Base-by-base conservation (phyloP, 2,888 invertebrate species). In the Dysmachus trigonus region DNA sequence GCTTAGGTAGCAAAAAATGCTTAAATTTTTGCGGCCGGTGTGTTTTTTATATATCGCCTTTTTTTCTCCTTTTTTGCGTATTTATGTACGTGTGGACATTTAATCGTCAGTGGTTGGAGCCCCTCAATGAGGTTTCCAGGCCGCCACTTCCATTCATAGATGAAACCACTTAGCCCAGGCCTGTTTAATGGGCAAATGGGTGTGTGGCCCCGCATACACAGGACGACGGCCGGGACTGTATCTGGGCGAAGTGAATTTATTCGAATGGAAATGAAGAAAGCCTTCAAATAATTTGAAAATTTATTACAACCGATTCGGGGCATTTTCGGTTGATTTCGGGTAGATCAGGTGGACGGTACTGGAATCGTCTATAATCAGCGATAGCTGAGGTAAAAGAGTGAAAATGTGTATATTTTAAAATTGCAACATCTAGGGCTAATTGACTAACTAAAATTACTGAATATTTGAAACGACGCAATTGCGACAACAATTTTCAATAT, bases 101-200 rank as follows among this genome's bases (percentile, higher is more conserved):
- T 83, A 83, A 83, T 83, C 83, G 83, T 22, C 83, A 72, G 83
- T 83, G 83, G 83, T 83, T 83, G 62, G 71, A 33, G 85, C 74
- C 74, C 74, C 85, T 53, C 74, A 33, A 53, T 85, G 85, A 85
- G 85, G 85, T 85, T 85, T 85, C 74, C 74, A 53, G 85, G 51
- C 74, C 53, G 76, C 85, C 85, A 53, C 85, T 85, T 85, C 85
- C 74, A 85, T 85, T 85, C 85, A 85, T 85, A 85, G 85, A 74
- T 31, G 85, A 85, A 85, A 85, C 85, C 85, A 85, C 85, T 85
- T 85, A 85, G 38, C 85, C 83, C 41, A 83, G 72, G 83, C 83
- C 72, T 41, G 83, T 72, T 83, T 72, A 83, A 83, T 83, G 51
- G 73, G 33, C 51, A 74, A 74, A 74, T 74, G 85, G 71, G 72